A percentile compares a stretch with the other conserved stretches of the same genome.
Evolutionary conservation across 2,888 invertebrate genomes (phyloP).

Genomic region (Mactromeris polynyma): DNA sequence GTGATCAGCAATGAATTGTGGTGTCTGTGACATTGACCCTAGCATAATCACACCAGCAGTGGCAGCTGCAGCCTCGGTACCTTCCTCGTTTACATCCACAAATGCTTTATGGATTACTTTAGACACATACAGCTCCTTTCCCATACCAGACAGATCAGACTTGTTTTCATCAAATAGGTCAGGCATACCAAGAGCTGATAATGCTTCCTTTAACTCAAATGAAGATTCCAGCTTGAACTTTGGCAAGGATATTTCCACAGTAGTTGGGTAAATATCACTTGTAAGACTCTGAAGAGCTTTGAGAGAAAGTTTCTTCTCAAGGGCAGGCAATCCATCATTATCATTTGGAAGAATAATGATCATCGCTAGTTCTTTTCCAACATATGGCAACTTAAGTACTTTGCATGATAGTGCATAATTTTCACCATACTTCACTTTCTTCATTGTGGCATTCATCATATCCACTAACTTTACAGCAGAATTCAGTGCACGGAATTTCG

Average conservation of each 20-base stretch:
- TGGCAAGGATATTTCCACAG: constrained; percentile 73
- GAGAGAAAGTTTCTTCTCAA: constrained; percentile 70
- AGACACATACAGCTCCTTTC: constrained; percentile 76
- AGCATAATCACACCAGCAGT: constrained; percentile 74
- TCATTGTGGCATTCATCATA: constrained; percentile 91
- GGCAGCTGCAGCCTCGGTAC: constrained; percentile 84
- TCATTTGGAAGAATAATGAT: constrained; percentile 81
- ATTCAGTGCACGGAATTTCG: constrained; percentile 89
- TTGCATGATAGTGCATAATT: constrained; percentile 91
- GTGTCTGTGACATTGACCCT: constrained; percentile 50
- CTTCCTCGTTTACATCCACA: constrained; percentile 86
- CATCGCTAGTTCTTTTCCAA: constrained; percentile 79
- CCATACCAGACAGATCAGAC: constrained; percentile 84
- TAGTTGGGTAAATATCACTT: constrained; percentile 13
- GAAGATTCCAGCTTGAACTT: constrained; percentile 79
- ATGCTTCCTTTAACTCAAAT: constrained; percentile 69
- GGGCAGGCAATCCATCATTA: constrained; percentile 72
- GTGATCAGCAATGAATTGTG: constrained; percentile 77
- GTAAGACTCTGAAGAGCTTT: constrained; percentile 31
- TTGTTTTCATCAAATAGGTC: constrained; percentile 76
- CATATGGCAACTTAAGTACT: constrained; percentile 92
- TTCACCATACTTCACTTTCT: constrained; percentile 89
- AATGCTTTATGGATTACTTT: constrained; percentile 85
- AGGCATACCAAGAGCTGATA: constrained; percentile 79
- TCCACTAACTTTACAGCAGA: constrained; percentile 84